A percentile compares a stretch with the other conserved stretches of the same genome.
Evolutionary conservation across 2,113 vertebrate species (phyloP).

Genomic region (Barbus barbus): DNA sequence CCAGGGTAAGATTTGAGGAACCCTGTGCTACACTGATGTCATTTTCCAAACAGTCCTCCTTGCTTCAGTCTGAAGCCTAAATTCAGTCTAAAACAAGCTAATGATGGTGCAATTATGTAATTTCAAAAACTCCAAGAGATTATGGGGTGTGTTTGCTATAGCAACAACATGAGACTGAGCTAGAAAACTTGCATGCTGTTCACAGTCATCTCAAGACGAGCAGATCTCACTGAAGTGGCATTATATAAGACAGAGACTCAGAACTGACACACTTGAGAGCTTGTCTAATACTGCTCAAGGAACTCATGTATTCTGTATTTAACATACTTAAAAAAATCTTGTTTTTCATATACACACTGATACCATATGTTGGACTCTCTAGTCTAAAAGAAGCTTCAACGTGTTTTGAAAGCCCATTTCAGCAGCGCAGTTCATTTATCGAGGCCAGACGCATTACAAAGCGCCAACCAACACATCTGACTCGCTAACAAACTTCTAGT

Average conservation of each 20-base stretch:
- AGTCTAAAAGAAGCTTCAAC: background rate
- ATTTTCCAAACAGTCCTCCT: too few relatives aligned
- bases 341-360: too few relatives aligned
- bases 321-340: background rate
- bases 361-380: too few relatives aligned
- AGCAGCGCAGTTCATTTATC: background rate
- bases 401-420: background rate
- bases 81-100: background rate
- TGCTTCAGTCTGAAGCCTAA: too few relatives aligned
- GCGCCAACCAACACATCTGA: background rate
- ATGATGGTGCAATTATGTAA: background rate
- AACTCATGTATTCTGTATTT: background rate
- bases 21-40: background rate
- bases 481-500: background rate
- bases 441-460: background rate
- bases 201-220: background rate
- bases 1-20: too few relatives aligned
- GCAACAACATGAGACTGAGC: background rate
- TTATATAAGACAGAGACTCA: too few relatives aligned
- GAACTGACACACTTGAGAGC: background rate
- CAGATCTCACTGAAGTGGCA: too few relatives aligned
- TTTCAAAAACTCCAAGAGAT: background rate
- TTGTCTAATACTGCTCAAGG: too few relatives aligned
- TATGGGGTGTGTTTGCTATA: conserved; percentile 6
- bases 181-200: background rate